Base-by-base conservation (phyloP, 2,888 invertebrate species). In the Diplolepis rosae region DNA sequence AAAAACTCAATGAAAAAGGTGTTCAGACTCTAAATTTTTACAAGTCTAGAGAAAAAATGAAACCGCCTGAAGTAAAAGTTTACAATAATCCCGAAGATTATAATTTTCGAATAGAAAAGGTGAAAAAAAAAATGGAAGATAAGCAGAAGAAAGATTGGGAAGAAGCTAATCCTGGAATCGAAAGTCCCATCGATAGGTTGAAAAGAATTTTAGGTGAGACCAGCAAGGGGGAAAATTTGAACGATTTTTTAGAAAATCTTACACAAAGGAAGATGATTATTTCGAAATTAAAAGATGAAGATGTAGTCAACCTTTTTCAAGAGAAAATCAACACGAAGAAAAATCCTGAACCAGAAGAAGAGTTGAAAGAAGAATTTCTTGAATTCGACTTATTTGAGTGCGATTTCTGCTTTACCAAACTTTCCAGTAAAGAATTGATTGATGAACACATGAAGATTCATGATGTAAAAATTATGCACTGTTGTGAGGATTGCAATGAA, bases 181-280 rank as follows among this genome's bases (percentile, higher is more conserved):
- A 88, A 70, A 82, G 79, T 15, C 85, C 86, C 39, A 78, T 84
- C 30, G 84, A 85, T 13, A 86, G 85, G 65, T 75, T 89, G 22
- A 72, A 77, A 3, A 76, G 83, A 50, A 74, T 88, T 45, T 69
- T 88, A 22, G 85, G 84, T 1, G 84, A 85, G 18, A 76, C 67
- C 9, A 82, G 82, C 15, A 82, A 82, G 52, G 76, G 76, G 22
- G 82, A 84, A 30, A 71, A 82, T 66, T 54, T 87, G 5, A 77
- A 81, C 22, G 85, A 86, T 5, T 88, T 88, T 81, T 81, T 84
- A 50, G 86, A 85, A n/a, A 88, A 88, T 73, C 71, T 89, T 2
- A 88, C 86, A 68, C 86, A 85, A 22, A 77, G 88, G 35, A 85
- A 83, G 68, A 88, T 88, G 50, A 81, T 87, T 0, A 82, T 87